Base-by-base conservation (phyloP, 2,797 vertebrate genomes). In the Dryobates pubescens region DNA sequence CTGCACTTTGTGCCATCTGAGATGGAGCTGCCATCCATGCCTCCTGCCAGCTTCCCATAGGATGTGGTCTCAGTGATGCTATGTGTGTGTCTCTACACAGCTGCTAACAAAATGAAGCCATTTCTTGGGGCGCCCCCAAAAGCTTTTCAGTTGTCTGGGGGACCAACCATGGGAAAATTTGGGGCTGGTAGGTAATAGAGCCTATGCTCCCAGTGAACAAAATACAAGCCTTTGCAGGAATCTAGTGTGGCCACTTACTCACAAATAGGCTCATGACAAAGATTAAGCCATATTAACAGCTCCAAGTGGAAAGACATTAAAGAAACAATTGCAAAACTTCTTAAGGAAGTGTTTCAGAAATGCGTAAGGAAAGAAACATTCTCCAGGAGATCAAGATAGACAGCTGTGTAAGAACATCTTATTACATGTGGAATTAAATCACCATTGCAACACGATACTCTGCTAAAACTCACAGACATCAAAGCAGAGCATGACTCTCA, bases 311-410 rank as follows among this genome's bases (percentile, higher is more conserved):
- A 90, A 18, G 51, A 43, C 84, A 93, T 94, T 72, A 93, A 90
- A 94, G 92, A 89, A 92, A 45, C 59, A 51, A 78, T 93, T 96
- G 92, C 86, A 89, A 95, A 96, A 96, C 76, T 11, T 24, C 53
- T 89, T 24, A 89, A 88, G 94, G 95, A 96, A 94, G 76, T 78
- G 86, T 67, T 92, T 75, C 59, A 96, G 87, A 88, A 94, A 78
- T 38, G 79, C 6, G 23, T 94, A 94, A 93, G 93, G 92, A 86
- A 94, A 95, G 70, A 91, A 91, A 70, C 64, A 87, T 89, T 89
- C 57, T 76, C 80, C 62, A 38, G 87, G 62, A 96, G 93, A 93
- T 94, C 2, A 19, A 95, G 93, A 96, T 92, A 92, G 86, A 20
- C 61, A 73, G 45, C 76, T 89, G 27, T 86, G 63, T 83, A 86